Percentiles rank a stretch among this genome's conserved stretches.
Evolutionary conservation across 2,113 vertebrate species (phyloP).

Genomic region (Glaucomys volans): DNA sequence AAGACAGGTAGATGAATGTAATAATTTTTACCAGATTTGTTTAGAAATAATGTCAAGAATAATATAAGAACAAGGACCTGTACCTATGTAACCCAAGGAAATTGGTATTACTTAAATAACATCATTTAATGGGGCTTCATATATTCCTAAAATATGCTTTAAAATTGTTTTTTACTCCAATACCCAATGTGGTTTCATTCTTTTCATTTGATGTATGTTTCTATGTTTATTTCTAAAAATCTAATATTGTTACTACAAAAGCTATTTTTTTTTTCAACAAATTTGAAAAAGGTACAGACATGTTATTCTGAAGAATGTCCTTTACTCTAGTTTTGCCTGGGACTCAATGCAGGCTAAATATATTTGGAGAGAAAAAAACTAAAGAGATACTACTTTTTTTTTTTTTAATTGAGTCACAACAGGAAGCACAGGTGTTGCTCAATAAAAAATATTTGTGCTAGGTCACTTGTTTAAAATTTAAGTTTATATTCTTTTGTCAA

Average conservation of each 20-base stretch:
- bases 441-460: too few species aligned
- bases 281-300: not conserved
- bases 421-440: not conserved
- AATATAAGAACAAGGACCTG: not conserved
- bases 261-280: not conserved
- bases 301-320: not conserved
- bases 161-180: not conserved
- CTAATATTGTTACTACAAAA: not conserved
- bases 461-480: not conserved
- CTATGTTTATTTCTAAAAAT: not conserved
- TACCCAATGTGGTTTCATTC: not conserved
- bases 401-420: not conserved
- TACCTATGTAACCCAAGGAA: not conserved
- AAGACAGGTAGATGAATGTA: not conserved
- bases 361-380: not conserved
- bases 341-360: not conserved
- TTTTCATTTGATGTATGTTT: not conserved
- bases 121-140: not conserved
- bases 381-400: not conserved
- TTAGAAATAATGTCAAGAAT: not conserved
- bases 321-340: not conserved
- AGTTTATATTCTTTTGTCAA: not conserved
- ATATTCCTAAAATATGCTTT: not conserved
- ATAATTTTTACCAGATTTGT: not conserved
- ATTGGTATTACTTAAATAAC: not conserved